Evolutionary conservation across 2,888 invertebrate genomes (phyloP).

Genomic region (Eristalis arbustorum): DNA sequence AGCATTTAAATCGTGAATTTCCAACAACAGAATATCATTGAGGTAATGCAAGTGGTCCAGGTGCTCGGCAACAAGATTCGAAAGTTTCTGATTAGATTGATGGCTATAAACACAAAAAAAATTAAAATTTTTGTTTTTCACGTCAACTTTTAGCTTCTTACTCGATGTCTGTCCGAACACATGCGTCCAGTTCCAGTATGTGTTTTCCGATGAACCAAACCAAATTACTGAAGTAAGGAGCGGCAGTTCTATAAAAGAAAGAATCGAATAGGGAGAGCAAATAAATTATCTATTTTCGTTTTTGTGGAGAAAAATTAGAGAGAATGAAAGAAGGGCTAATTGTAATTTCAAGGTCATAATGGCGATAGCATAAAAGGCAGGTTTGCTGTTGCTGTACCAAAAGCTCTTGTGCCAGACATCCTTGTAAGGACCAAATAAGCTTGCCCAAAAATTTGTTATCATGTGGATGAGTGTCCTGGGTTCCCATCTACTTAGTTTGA

Average conservation of each 20-base stretch:
- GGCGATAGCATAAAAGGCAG: too few relatives aligned
- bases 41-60: constrained; percentile 98
- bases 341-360: too few relatives aligned
- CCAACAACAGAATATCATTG: constrained; percentile 96
- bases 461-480: too few relatives aligned
- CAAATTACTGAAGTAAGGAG: constrained; percentile 98
- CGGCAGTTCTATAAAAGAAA: constrained; percentile 85
- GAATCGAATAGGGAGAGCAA: too few relatives aligned
- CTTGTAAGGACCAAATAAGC: too few relatives aligned
- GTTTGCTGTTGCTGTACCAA: too few relatives aligned
- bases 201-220: constrained; percentile 99
- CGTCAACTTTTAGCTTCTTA: constrained; percentile 80
- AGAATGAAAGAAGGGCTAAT: too few relatives aligned
- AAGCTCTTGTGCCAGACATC: too few relatives aligned
- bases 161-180: constrained; percentile 97
- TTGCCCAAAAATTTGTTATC: too few relatives aligned
- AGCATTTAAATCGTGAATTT: constrained; percentile 95
- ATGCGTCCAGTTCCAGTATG: constrained; percentile 95
- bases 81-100: constrained; percentile 92
- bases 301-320: too few relatives aligned
- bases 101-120: constrained; percentile 82
- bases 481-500: too few relatives aligned
- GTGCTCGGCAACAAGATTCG: constrained; percentile 97
- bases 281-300: too few relatives aligned
- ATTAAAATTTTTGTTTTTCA: not conserved